Conservation (phyloP, 2,113 vertebrate genomes). For the Leucoraja erinaceus region DNA sequence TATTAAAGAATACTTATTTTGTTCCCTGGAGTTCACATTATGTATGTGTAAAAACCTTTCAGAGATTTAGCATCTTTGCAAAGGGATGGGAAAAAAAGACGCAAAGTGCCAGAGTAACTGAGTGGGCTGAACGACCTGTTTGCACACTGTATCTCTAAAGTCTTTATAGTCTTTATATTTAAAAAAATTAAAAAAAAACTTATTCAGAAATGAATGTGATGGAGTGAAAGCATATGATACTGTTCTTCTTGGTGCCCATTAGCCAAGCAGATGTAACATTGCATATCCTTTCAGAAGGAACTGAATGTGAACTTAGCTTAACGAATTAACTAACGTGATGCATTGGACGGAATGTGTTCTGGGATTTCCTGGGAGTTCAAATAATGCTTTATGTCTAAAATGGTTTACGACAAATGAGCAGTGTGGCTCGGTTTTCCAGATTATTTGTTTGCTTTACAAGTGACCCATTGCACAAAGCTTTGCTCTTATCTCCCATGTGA, state of each 20-base stretch:
- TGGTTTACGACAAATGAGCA: not conserved
- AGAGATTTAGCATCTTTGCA: not conserved
- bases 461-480: not conserved
- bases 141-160: too few relatives aligned
- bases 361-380: not conserved
- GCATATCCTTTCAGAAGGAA: not conserved
- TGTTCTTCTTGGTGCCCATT: not conserved
- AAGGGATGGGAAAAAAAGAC: not conserved
- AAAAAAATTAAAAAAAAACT: too few relatives aligned
- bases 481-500: not conserved
- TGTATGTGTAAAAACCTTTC: not conserved
- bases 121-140: too few relatives aligned
- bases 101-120: too few relatives aligned
- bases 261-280: not conserved
- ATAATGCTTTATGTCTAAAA: not conserved
- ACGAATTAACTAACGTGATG: not conserved
- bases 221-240: not conserved
- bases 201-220: not conserved
- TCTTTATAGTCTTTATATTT: too few relatives aligned
- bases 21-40: not conserved
- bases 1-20: not conserved
- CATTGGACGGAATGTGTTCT: not conserved
- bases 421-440: not conserved
- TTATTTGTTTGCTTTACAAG: not conserved
- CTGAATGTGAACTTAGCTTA: too few relatives aligned